Conservation (phyloP, 2,113 vertebrate species). For the Glaucidium brasilianum region DNA sequence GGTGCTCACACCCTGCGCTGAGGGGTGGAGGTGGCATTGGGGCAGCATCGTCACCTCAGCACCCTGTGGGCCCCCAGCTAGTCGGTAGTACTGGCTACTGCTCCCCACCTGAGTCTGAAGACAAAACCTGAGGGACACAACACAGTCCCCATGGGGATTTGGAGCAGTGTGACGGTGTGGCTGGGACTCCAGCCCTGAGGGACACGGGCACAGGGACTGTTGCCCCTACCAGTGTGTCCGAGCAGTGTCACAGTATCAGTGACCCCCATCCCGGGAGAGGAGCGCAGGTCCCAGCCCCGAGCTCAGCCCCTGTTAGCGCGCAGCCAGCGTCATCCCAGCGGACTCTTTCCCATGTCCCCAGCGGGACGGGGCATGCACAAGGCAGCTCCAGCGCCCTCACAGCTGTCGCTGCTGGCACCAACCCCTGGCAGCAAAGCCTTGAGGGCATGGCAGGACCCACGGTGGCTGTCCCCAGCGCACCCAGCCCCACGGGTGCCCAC, state of each 20-base stretch:
- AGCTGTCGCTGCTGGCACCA: neutral
- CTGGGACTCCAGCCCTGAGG: neutral
- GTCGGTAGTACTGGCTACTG: neutral
- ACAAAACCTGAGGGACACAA: neutral
- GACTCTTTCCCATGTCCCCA: neutral
- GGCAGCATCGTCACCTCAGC: neutral
- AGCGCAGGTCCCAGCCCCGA: neutral
- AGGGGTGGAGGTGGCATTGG: neutral
- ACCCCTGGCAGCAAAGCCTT: neutral
- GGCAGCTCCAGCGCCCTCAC: neutral
- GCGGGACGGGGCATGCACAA: rapidly evolving
- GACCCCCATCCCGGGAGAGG: neutral
- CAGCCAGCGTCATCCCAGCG: rapidly evolving
- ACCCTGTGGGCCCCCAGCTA: neutral
- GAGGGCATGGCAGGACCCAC: neutral
- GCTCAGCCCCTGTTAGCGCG: rapidly evolving
- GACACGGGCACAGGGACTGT: neutral
- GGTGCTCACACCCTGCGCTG: neutral
- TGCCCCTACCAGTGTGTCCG: neutral
- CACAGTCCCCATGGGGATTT: rapidly evolving
- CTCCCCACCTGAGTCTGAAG: neutral
- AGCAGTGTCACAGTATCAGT: neutral
- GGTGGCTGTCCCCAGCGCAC: neutral
- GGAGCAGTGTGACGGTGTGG: neutral
- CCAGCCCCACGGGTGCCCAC: neutral